Conservation (phyloP, 2,113 vertebrate genomes). For the Bettongia penicillata region DNA sequence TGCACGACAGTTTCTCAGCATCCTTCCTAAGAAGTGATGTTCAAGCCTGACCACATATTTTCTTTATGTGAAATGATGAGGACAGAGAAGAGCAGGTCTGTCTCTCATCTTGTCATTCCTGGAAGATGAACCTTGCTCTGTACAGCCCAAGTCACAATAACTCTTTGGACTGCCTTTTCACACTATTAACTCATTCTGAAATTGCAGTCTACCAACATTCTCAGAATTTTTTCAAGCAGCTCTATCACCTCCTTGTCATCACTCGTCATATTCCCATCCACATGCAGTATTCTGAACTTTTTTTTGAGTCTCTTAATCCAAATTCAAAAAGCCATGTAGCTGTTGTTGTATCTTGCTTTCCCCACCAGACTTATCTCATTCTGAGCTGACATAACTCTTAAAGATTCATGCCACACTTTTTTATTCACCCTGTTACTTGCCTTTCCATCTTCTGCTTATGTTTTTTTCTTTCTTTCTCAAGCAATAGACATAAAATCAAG, state of each 20-base stretch:
- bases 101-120: background rate
- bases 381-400: background rate
- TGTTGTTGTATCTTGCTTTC: background rate
- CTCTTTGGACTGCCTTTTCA: background rate
- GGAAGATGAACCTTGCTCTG: background rate
- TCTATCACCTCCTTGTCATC: background rate
- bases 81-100: background rate
- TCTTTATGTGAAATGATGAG: background rate
- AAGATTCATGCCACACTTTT: background rate
- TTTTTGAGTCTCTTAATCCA: background rate
- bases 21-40: background rate
- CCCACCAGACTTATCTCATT: background rate
- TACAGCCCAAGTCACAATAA: background rate
- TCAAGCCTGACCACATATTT: background rate
- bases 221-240: background rate
- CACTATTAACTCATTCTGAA: background rate
- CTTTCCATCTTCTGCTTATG: background rate
- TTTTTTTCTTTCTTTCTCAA: background rate
- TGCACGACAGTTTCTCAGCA: background rate
- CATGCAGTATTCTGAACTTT: background rate
- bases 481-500: background rate
- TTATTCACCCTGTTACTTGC: background rate
- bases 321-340: background rate
- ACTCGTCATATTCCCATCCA: background rate
- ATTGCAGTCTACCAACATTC: background rate